Evolutionary conservation across 2,888 invertebrate species (phyloP).

Genomic region (Fragum whitleyi): DNA sequence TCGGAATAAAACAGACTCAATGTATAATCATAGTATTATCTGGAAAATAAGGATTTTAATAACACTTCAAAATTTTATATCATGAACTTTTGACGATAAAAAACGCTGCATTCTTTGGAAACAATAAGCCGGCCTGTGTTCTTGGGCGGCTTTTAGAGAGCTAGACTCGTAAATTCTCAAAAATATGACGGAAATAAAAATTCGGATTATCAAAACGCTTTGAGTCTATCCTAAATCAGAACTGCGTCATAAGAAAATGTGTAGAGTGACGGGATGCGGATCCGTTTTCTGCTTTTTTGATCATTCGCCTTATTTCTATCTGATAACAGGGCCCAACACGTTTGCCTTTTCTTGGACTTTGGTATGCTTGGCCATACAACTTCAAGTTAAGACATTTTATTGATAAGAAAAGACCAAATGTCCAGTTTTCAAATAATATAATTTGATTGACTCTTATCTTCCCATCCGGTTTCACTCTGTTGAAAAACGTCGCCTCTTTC

Average conservation of each 20-base stretch:
- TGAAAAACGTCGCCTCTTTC: no score
- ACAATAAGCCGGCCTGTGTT: background rate
- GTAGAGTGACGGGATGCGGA: no score
- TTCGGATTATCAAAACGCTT: slow-evolving; percentile 8
- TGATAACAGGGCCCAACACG: no score
- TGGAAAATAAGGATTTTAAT: background rate
- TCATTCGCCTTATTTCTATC: no score
- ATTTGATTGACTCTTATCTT: no score
- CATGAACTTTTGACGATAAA: slow-evolving; percentile 7
- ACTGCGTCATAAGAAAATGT: background rate
- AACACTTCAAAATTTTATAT: slow-evolving; percentile 12
- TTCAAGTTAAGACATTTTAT: no score
- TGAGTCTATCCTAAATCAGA: background rate
- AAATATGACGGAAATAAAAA: slow-evolving; percentile 23
- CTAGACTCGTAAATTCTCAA: slow-evolving; percentile 17
- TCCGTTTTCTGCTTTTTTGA: no score
- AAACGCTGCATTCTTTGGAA: background rate
- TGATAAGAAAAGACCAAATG: no score
- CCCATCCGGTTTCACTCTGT: no score
- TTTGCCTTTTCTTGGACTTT: no score
- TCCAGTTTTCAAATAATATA: no score
- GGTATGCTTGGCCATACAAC: no score
- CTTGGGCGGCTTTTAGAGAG: slow-evolving; percentile 4
- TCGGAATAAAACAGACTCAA: background rate
- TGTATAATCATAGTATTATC: background rate